Evolutionary conservation across 2,888 invertebrate species (phyloP).

Genomic region (Branchinecta sandiegonensis): DNA sequence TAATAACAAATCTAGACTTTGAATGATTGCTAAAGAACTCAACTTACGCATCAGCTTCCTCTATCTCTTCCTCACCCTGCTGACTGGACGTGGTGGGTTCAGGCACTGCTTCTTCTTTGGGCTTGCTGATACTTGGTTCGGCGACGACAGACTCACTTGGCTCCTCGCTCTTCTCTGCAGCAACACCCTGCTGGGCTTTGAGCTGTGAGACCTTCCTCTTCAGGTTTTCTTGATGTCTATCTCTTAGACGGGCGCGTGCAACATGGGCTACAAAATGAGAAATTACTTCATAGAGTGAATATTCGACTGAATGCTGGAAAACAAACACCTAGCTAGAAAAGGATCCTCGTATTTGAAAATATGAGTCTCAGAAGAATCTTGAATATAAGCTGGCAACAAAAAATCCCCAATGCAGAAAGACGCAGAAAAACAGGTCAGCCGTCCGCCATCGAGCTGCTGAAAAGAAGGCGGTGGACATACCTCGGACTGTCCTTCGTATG

Average conservation of each 20-base stretch:
- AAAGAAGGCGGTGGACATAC: too few species aligned
- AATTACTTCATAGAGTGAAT: too few species aligned
- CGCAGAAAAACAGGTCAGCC: too few species aligned
- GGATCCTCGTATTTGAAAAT: too few species aligned
- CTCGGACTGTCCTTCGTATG: too few species aligned
- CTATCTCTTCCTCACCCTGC: slow-evolving; percentile 25
- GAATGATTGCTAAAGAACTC: neutral
- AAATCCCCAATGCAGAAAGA: too few species aligned
- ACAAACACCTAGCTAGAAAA: too few species aligned
- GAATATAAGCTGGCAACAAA: too few species aligned
- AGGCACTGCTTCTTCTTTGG: slow-evolving; percentile 30
- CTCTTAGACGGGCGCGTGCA: slow-evolving; percentile 77
- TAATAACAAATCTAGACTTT: slow-evolving; percentile 7
- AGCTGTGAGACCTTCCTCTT: slow-evolving; percentile 72
- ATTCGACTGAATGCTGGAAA: too few species aligned
- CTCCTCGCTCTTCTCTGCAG: slow-evolving; percentile 28
- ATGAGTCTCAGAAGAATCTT: too few species aligned
- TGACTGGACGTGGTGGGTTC: slow-evolving; percentile 9
- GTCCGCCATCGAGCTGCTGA: too few species aligned
- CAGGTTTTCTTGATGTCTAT: slow-evolving; percentile 79
- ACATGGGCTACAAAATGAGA: slow-evolving; percentile 53
- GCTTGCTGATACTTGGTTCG: slow-evolving; percentile 26
- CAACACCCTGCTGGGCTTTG: slow-evolving; percentile 65
- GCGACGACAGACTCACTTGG: slow-evolving; percentile 24
- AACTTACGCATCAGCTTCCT: slow-evolving; percentile 14